Base-by-base conservation (phyloP, 2,888 invertebrate genomes). In the Trissolcus brochymenae region DNA sequence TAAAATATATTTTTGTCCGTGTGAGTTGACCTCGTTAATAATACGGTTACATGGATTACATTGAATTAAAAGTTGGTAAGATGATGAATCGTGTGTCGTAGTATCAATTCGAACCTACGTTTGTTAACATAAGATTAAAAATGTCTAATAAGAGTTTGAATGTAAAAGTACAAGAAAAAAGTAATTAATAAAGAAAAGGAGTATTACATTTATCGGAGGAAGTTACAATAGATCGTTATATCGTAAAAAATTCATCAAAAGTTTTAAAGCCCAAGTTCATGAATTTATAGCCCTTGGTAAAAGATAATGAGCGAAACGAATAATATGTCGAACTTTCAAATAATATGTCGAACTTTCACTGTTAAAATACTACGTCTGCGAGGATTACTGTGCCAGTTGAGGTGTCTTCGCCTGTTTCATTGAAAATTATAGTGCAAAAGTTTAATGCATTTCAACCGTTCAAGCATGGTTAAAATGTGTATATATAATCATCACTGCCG, bases 231-330 rank as follows among this genome's bases (percentile, higher is more conserved):
- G 70, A 50, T 61, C 21, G 50, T 61, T 41, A 50, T 40, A 53
- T 19, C 25, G 35, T 21, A 56, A 70, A 70, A 66, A 66, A 61
- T 61, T 61, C 55, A 70, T 71, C 62, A 71, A 71, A 71, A 62
- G 71, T 71, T 57, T 29, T 43, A 19, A 56, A 71, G 51, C 29
- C 29, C 29, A 70, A 70, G 41, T 62, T 51, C 29, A 71, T 71
- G 56, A 62, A 55, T 54, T 43, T 46, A 35, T 35, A 25, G 41
- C 55, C 13, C 21, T 41, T 14, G 6, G 56, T 14, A 11, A 19
- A 56, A 21, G 35, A 19, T 55, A 57, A 64, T 43, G 16, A 64
- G 41, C 43, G 43, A 4, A 66, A 17, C 49, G 59, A 67, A 59
- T 59, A 41, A 57, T 59, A 59, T 53, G 57, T 53, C 21, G n/a